These are phyloP conservation scores for Papilio glaucus DNA, from an alignment of 1,140 invertebrate genomes.

Conservation along the genomic window DNA sequence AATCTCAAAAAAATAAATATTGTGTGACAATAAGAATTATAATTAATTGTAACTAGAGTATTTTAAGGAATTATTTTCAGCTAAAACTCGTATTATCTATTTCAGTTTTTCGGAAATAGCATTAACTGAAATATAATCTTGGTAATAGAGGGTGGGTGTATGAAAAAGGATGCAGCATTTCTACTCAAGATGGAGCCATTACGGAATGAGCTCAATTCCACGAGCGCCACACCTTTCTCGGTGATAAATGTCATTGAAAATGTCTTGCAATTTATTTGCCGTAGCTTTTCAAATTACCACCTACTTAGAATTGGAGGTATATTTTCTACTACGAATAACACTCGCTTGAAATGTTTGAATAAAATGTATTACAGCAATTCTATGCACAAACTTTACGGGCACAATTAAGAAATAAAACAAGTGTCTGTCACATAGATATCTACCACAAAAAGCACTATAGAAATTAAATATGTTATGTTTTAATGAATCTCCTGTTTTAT, in stretches of 20 bases:
- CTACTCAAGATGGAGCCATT: constrained; percentile 36
- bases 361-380: neutral
- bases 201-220: constrained; percentile 37
- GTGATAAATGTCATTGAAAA: constrained; percentile 38
- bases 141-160: constrained; percentile 23
- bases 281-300: constrained; percentile 37
- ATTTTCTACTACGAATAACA: constrained; percentile 30
- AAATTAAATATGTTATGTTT: too few species aligned
- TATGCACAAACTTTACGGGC: neutral
- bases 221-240: constrained; percentile 37
- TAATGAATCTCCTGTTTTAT: too few species aligned
- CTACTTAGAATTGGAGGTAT: constrained; percentile 32
- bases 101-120: constrained; percentile 20
- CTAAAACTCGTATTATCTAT: constrained; percentile 2
- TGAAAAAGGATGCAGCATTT: constrained; percentile 36
- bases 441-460: too few species aligned
- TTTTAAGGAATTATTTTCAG: too few species aligned
- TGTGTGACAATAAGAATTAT: too few species aligned
- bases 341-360: constrained; percentile 2
- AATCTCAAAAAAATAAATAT: too few species aligned
- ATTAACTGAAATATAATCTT: constrained; percentile 29
- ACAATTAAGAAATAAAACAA: neutral
- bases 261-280: constrained; percentile 38
- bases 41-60: too few species aligned
- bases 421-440: neutral